Evolutionary conservation across 2,797 vertebrate genomes (phyloP), one percentile per base, ranked within the genome.

Genomic region (Masticophis lateralis): DNA sequence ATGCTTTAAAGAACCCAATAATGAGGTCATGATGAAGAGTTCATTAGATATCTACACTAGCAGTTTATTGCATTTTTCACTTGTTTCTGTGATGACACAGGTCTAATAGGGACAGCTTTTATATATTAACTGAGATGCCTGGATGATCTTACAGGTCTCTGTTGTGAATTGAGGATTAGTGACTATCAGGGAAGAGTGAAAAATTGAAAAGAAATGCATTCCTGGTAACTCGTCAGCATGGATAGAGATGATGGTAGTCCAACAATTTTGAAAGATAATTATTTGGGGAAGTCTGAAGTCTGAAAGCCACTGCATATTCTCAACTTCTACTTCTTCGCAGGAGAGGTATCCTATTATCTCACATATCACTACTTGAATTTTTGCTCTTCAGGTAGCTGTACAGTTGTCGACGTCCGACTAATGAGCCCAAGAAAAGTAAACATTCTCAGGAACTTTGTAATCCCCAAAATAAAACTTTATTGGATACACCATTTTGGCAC

Each of bases 301-400:
- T 27, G 7, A n/a, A 61, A 55, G 3, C 27, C 51, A 55, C 28
- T 55, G 14, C 53, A 87, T 53, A 56, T n/a, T 56, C 43, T 56
- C 8, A 56, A 28, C 86, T 56, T 56, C 86, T 20, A 56, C n/a
- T 32, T 87, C n/a, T 88, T 88, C 3, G 18, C 16, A 74, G 69
- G 32, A 74, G 69, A 74, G 16, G 7, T 79, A 43, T 79, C 69
- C 32, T 4, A 43, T 74, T 74, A 37, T n/a, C 63, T 66, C 63
- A n/a, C 63, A n/a, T 69, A 69, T 10, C 8, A 74, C 32, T 20
- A 74, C 16, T 9, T 74, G 69, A 66, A 66, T 14, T 0, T 92
- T 94, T 93, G 10, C 90, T 12, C 88, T 94, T 20, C 8, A 0
- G 37, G 47, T 88, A 28, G 83, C 22, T 96, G 61, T 87, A 69